Evolutionary conservation across 2,113 vertebrate species (phyloP).

Genomic region (Nansenia antarctica): DNA sequence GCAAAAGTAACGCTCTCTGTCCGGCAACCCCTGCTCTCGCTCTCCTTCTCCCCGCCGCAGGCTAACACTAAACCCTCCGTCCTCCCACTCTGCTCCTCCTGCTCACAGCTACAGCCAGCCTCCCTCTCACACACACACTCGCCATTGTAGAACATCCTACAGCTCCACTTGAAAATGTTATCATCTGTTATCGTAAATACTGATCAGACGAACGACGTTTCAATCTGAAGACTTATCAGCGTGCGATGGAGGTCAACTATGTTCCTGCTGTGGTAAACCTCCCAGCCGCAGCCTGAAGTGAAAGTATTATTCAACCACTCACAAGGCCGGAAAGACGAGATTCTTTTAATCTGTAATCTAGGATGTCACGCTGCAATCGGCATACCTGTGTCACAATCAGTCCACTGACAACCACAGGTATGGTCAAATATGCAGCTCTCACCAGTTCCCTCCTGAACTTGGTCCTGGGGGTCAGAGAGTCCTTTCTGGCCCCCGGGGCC

Average conservation of each 20-base stretch:
- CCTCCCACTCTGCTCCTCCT: not conserved
- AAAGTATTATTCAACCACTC: not conserved
- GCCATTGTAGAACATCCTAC: too few species aligned
- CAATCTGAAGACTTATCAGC: not conserved
- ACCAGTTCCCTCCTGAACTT: constrained; percentile 67
- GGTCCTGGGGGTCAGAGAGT: constrained; percentile 25
- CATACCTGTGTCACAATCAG: not conserved
- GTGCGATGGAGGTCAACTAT: not conserved
- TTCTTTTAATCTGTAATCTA: constrained; percentile 16
- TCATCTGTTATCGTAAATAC: too few species aligned
- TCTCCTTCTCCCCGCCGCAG: too few species aligned
- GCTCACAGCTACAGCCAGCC: not conserved
- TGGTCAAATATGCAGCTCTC: constrained; percentile 25
- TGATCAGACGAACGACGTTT: too few species aligned
- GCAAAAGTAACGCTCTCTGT: constrained; percentile 4
- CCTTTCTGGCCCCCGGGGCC: constrained; percentile 33
- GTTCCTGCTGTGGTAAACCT: not conserved
- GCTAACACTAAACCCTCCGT: not conserved
- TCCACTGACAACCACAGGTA: not conserved
- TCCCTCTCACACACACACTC: not conserved
- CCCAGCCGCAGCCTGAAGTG: not conserved
- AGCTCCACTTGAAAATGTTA: too few species aligned
- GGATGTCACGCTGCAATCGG: not conserved
- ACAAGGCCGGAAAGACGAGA: constrained; percentile 44
- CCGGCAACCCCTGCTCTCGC: not conserved